phyloP scores from a whole-genome alignment of 2,888 invertebrate species.

The Eilema griseolum region DNA sequence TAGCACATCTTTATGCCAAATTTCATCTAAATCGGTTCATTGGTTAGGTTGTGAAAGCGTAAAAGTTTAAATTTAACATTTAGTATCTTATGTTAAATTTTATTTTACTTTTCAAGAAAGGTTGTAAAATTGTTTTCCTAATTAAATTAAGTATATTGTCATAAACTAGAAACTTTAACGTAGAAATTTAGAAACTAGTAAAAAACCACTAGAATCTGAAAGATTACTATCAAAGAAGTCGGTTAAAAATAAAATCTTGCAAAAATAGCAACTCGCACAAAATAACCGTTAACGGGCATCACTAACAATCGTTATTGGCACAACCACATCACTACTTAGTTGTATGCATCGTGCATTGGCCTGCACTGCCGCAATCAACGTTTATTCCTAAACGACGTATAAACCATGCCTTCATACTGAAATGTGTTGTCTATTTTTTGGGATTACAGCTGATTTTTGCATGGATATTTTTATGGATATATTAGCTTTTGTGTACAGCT shows the following conservation, averaged over 20 bases:
- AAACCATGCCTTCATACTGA: constrained; percentile 22
- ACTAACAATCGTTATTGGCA: constrained; percentile 50
- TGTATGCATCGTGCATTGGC: constrained; percentile 87
- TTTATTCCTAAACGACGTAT: constrained; percentile 58
- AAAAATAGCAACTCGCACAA: constrained; percentile 20
- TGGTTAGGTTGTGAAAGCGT: too few relatives aligned
- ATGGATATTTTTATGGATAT: constrained; percentile 5
- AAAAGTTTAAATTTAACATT: too few relatives aligned
- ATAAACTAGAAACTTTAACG: too few relatives aligned
- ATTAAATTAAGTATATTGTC: too few relatives aligned
- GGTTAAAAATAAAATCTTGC: neutral
- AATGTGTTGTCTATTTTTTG: constrained; percentile 38
- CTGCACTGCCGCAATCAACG: constrained; percentile 76
- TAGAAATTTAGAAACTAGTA: neutral
- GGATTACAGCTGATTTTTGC: constrained; percentile 29
- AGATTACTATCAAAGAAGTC: neutral
- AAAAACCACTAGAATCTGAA: neutral
- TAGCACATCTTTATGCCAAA: too few relatives aligned
- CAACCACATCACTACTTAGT: constrained; percentile 81
- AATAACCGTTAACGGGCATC: constrained; percentile 39
- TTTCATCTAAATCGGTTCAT: too few relatives aligned
- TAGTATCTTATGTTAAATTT: too few relatives aligned
- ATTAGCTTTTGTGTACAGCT: constrained; percentile 42
- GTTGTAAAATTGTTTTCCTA: neutral
- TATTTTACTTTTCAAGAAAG: too few relatives aligned